Evolutionary conservation across 2,888 invertebrate genomes (phyloP).

Genomic region (Pandemis cinnamomeana): DNA sequence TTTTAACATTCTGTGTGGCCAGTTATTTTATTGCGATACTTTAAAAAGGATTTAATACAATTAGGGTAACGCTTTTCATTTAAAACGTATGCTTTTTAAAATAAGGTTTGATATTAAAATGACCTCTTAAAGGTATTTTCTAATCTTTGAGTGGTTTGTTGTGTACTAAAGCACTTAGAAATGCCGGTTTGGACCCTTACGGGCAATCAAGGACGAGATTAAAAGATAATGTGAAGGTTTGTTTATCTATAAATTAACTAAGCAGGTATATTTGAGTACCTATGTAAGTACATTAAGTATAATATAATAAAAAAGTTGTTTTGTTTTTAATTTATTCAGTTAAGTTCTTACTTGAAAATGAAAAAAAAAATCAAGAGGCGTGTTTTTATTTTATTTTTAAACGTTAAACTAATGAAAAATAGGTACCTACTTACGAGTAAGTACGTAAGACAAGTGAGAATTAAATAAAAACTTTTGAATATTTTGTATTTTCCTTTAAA

Average conservation of each 20-base stretch:
- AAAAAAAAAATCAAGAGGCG: no score
- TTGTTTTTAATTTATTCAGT: no score
- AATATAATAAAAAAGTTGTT: not conserved
- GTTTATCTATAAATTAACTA: constrained; percentile 1
- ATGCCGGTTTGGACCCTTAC: not conserved
- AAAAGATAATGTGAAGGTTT: not conserved
- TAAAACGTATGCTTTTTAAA: not conserved
- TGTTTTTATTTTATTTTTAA: no score
- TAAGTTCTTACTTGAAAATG: no score
- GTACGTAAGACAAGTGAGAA: no score
- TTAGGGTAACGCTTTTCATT: not conserved
- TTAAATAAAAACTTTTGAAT: no score
- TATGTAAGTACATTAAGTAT: not conserved
- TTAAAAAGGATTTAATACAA: not conserved
- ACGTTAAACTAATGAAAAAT: no score
- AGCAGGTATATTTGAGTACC: not conserved
- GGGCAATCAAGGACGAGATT: not conserved
- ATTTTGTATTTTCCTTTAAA: no score
- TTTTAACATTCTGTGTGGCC: not conserved
- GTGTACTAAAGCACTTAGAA: not conserved
- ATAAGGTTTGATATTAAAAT: not conserved
- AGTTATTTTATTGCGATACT: not conserved
- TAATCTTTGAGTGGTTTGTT: constrained; percentile 8
- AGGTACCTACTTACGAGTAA: no score
- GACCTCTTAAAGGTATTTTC: not conserved